Conservation (phyloP, 2,888 invertebrate genomes). For the Chaetogeoica ovagalla region DNA sequence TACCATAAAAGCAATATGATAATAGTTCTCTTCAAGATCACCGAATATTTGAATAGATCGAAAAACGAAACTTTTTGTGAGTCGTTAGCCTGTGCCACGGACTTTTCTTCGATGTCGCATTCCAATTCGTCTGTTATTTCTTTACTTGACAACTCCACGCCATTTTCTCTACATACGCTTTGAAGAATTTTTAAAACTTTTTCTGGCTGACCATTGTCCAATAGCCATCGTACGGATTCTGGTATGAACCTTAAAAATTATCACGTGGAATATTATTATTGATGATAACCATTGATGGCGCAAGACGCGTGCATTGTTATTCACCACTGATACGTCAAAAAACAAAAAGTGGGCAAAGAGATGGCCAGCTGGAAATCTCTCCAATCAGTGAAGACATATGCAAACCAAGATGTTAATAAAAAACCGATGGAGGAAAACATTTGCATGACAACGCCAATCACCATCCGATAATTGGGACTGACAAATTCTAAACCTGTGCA, state of each 20-base stretch:
- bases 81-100: conserved; percentile 8
- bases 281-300: neutral
- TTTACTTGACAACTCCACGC: conserved; percentile 64
- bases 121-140: conserved; percentile 63
- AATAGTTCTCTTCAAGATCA: conserved; percentile 68
- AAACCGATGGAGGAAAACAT: conserved; percentile 76
- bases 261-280: neutral
- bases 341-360: conserved; percentile 70
- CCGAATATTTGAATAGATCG: conserved; percentile 65
- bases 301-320: neutral
- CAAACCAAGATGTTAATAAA: conserved; percentile 70
- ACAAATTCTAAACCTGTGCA: conserved; percentile 70
- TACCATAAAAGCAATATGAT: conserved; percentile 76
- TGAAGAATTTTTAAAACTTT: conserved; percentile 68
- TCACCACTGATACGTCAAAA: conserved; percentile 72
- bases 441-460: conserved; percentile 74
- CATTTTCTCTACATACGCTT: conserved; percentile 69
- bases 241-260: conserved; percentile 66
- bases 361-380: conserved; percentile 70
- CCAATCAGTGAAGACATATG: conserved; percentile 72
- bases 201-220: conserved; percentile 67
- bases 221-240: conserved; percentile 74
- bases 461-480: conserved; percentile 69
- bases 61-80: conserved; percentile 55
- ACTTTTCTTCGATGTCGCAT: conserved; percentile 55